These are phyloP conservation scores for Seladonia tumulorum DNA, from an alignment of 2,888 invertebrate genomes.

Conservation along the genomic window DNA sequence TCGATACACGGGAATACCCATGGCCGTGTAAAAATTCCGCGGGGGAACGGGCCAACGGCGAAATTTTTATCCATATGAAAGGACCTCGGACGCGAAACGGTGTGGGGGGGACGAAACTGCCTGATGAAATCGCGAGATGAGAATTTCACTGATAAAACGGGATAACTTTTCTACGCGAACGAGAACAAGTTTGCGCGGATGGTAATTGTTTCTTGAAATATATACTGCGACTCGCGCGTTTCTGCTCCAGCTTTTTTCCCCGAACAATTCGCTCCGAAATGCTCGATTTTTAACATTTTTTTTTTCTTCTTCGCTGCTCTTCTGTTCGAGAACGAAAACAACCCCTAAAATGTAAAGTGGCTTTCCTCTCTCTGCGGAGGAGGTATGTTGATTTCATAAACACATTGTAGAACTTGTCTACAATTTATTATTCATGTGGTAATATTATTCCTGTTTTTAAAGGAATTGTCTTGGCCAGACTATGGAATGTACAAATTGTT, in stretches of 20 bases:
- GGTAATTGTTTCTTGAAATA: conserved; percentile 12
- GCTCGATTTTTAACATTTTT: neutral
- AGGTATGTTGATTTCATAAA: neutral
- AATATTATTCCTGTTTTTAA: neutral
- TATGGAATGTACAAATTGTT: no score
- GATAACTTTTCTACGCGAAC: neutral
- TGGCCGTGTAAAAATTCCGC: neutral
- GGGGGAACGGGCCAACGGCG: neutral
- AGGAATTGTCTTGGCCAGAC: neutral
- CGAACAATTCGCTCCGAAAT: neutral
- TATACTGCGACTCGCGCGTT: neutral
- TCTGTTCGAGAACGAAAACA: neutral
- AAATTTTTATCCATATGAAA: conserved; percentile 5
- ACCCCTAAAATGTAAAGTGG: neutral
- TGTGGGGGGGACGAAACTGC: neutral
- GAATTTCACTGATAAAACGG: conserved; percentile 8
- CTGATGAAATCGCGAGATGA: neutral
- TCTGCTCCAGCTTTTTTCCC: neutral
- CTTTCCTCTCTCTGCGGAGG: neutral
- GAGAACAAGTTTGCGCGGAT: neutral
- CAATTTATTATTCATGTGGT: neutral
- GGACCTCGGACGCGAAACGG: neutral
- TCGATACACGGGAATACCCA: neutral
- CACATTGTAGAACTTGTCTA: neutral
- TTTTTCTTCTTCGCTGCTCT: neutral